A percentile compares a stretch with the other conserved stretches of the same genome.
phyloP scores from a whole-genome alignment of 2,113 vertebrate species.

The Clarias gariepinus region DNA sequence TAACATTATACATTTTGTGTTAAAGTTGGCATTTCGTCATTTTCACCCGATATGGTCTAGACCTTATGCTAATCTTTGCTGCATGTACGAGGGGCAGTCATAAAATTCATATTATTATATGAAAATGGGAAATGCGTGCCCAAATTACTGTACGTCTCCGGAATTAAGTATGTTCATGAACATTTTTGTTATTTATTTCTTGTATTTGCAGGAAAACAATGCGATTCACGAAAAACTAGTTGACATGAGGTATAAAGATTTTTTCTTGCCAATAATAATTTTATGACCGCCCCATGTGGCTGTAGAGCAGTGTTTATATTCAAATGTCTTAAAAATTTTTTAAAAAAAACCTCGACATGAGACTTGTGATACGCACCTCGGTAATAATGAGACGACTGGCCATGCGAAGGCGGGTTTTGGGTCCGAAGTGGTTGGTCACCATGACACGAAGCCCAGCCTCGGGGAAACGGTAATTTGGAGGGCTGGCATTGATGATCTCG shows the following conservation, averaged over 20 bases:
- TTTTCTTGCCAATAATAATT: too few relatives aligned
- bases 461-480: conserved; percentile 90
- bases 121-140: too few relatives aligned
- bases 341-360: not conserved
- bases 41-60: not conserved
- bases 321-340: not conserved
- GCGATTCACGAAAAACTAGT: too few relatives aligned
- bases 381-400: conserved; percentile 96
- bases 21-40: not conserved
- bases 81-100: too few relatives aligned
- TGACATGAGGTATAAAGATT: too few relatives aligned
- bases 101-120: too few relatives aligned
- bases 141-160: too few relatives aligned
- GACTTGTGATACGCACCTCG: conserved; percentile 75
- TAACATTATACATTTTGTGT: not conserved
- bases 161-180: too few relatives aligned
- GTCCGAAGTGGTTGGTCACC: conserved; percentile 95
- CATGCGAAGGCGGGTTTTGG: conserved; percentile 93
- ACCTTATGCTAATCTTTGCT: not conserved
- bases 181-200: too few relatives aligned
- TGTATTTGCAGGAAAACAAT: too few relatives aligned
- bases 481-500: conserved; percentile 91
- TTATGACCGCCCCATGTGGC: too few relatives aligned
- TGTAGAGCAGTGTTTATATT: not conserved
- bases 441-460: conserved; percentile 92